phyloP scores from a whole-genome alignment of 2,888 invertebrate genomes.

The Aphodius sticticus region DNA sequence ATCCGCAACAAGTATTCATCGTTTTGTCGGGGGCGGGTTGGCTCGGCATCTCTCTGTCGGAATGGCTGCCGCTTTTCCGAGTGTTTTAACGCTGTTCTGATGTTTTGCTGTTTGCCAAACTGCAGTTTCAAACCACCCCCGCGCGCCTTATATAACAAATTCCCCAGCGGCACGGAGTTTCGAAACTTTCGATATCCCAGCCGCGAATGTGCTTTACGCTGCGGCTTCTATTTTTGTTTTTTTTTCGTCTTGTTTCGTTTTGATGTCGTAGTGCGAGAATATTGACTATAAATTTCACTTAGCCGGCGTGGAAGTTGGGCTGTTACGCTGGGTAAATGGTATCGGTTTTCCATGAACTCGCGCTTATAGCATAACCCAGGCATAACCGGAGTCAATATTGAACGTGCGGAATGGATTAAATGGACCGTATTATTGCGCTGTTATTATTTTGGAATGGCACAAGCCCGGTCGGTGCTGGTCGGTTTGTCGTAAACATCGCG shows the following conservation, averaged over 20 bases:
- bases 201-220: neutral
- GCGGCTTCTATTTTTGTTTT: neutral
- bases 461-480: neutral
- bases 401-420: neutral
- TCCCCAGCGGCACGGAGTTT: neutral
- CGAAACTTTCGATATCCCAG: neutral
- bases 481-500: neutral
- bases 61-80: neutral
- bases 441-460: neutral
- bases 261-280: neutral
- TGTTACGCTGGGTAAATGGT: neutral
- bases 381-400: neutral
- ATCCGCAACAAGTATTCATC: neutral
- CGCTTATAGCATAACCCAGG: neutral
- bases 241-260: neutral
- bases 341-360: neutral
- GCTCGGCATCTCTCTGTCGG: neutral
- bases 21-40: neutral
- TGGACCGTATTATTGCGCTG: neutral
- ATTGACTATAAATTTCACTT: constrained; percentile 4
- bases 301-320: neutral
- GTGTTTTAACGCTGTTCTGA: neutral
- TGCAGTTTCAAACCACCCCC: neutral
- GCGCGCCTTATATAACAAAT: neutral
- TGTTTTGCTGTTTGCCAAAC: neutral